These are phyloP conservation scores for Orthosia gothica DNA, from an alignment of 2,888 invertebrate genomes.

Conservation along the genomic window DNA sequence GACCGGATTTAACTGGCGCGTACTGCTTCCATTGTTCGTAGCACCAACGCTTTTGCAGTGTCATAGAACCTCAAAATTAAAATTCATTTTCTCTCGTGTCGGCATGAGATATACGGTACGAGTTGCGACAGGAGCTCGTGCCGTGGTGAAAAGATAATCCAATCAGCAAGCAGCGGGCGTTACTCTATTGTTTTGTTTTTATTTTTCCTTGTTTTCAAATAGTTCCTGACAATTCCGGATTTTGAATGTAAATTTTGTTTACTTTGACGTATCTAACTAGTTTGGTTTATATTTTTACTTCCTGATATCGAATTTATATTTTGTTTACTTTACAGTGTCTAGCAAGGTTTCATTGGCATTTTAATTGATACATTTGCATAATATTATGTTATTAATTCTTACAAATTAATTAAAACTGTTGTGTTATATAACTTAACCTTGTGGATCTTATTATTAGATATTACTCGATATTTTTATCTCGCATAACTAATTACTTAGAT, in stretches of 20 bases:
- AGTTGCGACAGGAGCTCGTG: not conserved
- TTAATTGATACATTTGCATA: slow-evolving; percentile 7
- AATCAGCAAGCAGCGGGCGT: not conserved
- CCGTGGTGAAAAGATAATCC: slow-evolving; percentile 9
- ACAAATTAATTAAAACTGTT: not conserved
- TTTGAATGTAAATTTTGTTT: not conserved
- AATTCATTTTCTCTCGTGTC: slow-evolving; percentile 28
- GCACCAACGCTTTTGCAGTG: slow-evolving; percentile 30
- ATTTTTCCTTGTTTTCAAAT: not conserved
- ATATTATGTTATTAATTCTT: not conserved
- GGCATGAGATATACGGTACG: slow-evolving; percentile 20
- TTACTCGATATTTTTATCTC: not conserved
- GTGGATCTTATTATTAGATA: not conserved
- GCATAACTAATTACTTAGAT: not conserved
- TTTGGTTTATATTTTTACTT: not conserved
- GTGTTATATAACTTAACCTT: slow-evolving; percentile 2
- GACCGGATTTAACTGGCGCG: slow-evolving; percentile 30
- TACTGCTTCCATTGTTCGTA: slow-evolving; percentile 44
- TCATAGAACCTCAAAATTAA: slow-evolving; percentile 31
- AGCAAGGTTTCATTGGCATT: slow-evolving; percentile 6
- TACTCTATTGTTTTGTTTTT: not conserved
- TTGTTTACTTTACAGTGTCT: not conserved
- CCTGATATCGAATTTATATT: not conserved
- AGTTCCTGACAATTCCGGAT: not conserved
- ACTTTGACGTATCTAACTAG: not conserved